These are phyloP conservation scores for Hyles vespertilio DNA, from an alignment of 1,140 invertebrate genomes.

Conservation along the genomic window DNA sequence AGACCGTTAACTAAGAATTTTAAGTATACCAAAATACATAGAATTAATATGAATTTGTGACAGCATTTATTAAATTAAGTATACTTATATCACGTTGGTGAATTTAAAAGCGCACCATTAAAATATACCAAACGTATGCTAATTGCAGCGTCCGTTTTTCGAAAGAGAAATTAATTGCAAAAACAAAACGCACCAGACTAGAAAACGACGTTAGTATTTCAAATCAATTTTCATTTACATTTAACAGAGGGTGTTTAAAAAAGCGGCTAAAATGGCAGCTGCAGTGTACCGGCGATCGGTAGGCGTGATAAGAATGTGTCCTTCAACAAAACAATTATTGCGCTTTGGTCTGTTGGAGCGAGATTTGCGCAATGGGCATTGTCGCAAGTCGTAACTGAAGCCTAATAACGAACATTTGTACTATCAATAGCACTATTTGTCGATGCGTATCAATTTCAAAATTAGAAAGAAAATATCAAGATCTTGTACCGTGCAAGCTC, in stretches of 20 bases:
- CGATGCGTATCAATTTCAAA: conserved; percentile 1
- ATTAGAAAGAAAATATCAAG: no score
- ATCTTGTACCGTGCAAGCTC: no score
- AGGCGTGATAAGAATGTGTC: conserved; percentile 46
- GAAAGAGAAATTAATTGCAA: not conserved
- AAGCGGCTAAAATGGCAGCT: conserved; percentile 52
- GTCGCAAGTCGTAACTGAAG: no score
- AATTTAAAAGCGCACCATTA: no score
- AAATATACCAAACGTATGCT: no score
- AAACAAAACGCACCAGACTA: not conserved
- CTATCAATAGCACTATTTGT: not conserved
- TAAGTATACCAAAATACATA: no score
- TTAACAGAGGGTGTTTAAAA: conserved; percentile 31
- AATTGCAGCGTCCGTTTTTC: no score
- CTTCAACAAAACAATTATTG: conserved; percentile 65
- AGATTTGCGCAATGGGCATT: conserved; percentile 36
- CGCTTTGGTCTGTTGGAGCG: conserved; percentile 24
- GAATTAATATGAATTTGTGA: no score
- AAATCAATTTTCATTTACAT: conserved; percentile 22
- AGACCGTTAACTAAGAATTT: no score
- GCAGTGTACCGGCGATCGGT: conserved; percentile 43
- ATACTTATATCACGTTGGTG: no score
- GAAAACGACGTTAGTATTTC: not conserved
- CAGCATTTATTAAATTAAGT: no score
- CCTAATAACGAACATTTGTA: no score